These are phyloP conservation scores for Coccyzus lansbergi DNA, from an alignment of 2,797 vertebrate genomes.

Conservation along the genomic window DNA sequence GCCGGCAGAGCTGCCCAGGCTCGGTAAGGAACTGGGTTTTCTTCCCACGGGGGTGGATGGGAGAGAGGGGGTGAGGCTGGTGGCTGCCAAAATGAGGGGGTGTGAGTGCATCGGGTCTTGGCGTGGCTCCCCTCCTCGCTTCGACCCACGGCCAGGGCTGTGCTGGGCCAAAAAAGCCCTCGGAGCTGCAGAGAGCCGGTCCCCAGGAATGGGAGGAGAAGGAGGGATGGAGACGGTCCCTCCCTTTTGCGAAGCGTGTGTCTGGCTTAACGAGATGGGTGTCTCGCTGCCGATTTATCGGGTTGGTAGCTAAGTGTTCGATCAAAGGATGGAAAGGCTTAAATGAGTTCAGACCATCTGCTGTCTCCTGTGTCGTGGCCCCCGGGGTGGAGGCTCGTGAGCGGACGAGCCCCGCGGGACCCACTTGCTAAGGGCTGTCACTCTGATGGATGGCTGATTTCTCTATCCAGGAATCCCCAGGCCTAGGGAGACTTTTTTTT, in stretches of 20 bases:
- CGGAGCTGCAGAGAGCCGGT: background rate
- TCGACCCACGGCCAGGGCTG: accelerated
- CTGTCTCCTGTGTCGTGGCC: background rate
- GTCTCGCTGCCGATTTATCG: background rate
- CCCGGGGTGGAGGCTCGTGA: background rate
- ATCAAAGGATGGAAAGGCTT: slow-evolving; percentile 51
- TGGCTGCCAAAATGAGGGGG: background rate
- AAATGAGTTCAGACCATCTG: slow-evolving; percentile 56
- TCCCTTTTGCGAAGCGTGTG: background rate
- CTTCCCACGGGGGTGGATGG: background rate
- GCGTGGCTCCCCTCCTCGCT: background rate
- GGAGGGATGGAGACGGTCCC: background rate
- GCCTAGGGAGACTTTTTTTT: background rate
- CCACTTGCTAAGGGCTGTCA: slow-evolving; percentile 17
- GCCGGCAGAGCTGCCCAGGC: slow-evolving; percentile 48
- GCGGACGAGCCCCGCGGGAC: background rate
- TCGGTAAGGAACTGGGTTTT: slow-evolving; percentile 66
- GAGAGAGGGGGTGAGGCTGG: accelerated
- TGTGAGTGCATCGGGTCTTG: accelerated
- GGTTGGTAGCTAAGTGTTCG: slow-evolving; percentile 20
- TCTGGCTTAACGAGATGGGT: slow-evolving; percentile 41
- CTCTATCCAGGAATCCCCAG: slow-evolving; percentile 27
- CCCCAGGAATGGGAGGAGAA: background rate
- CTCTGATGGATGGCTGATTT: slow-evolving; percentile 10
- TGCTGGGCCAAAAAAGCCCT: background rate